Evolutionary conservation across 2,113 vertebrate species (phyloP).

Genomic region (Anseranas semipalmata): DNA sequence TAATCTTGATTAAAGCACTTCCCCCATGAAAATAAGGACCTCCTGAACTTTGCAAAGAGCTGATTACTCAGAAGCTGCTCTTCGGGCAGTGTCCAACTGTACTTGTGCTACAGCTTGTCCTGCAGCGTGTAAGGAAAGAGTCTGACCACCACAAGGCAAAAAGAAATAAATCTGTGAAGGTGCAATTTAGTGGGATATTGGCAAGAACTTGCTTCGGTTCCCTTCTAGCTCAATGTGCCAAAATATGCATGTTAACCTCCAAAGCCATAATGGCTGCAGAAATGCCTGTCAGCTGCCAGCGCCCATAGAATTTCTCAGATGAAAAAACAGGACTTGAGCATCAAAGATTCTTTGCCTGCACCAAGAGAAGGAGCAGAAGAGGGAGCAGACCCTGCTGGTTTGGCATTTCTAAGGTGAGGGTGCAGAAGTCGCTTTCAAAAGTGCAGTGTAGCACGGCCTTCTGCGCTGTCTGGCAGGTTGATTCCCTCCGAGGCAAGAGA

Average conservation of each 20-base stretch:
- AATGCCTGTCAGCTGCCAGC: not conserved
- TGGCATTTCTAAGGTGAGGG: not conserved
- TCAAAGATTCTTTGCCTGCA: not conserved
- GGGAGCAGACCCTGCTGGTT: not conserved
- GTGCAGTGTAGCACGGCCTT: rapidly evolving
- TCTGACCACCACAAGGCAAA: not conserved
- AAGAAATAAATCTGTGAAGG: not conserved
- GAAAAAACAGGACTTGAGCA: not conserved
- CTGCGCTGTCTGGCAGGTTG: not conserved
- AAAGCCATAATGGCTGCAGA: not conserved
- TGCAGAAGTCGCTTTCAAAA: not conserved
- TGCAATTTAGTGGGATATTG: constrained; percentile 16
- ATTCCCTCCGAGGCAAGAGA: not conserved
- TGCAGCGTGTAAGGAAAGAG: not conserved
- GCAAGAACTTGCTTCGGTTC: not conserved
- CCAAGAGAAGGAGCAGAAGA: not conserved
- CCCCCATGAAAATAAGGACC: constrained; percentile 75
- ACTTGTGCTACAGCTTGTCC: constrained; percentile 7
- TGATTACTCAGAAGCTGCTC: constrained; percentile 61
- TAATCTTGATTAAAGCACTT: constrained; percentile 86
- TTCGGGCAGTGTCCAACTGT: not conserved
- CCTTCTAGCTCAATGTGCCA: not conserved
- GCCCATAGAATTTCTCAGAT: not conserved
- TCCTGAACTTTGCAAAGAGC: constrained; percentile 68
- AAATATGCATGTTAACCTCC: not conserved